Conservation (phyloP, 2,888 invertebrate genomes). For the Drosophila paranaensis region DNA sequence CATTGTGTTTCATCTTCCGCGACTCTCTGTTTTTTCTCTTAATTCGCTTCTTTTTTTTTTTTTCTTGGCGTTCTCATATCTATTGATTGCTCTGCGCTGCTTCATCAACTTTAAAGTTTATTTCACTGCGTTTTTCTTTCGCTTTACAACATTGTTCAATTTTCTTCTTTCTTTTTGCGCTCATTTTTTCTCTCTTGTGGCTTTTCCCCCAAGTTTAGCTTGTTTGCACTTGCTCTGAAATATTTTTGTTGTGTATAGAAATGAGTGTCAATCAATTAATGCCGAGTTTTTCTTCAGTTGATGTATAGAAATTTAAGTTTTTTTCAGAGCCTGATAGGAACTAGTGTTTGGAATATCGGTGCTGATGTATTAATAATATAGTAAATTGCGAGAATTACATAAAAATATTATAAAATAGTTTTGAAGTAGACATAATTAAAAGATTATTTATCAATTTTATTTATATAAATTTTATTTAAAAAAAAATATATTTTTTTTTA, state of each 20-base stretch:
- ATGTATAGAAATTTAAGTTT: background rate
- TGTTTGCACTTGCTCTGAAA: slow-evolving; percentile 24
- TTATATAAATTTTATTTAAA: too few species aligned
- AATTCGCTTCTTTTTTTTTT: slow-evolving; percentile 32
- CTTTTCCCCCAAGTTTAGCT: slow-evolving; percentile 6
- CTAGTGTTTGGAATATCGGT: too few species aligned
- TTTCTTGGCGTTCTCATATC: slow-evolving; percentile 37
- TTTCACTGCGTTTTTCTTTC: slow-evolving; percentile 40
- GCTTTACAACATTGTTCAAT: slow-evolving; percentile 15
- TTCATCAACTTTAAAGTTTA: slow-evolving; percentile 65
- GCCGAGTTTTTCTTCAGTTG: slow-evolving; percentile 4
- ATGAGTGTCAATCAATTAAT: slow-evolving; percentile 26
- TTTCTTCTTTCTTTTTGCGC: background rate
- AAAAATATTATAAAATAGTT: background rate
- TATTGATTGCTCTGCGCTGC: slow-evolving; percentile 50
- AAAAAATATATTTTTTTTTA: too few species aligned
- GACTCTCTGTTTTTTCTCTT: slow-evolving; percentile 4
- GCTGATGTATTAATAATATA: background rate
- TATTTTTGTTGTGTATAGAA: slow-evolving; percentile 20
- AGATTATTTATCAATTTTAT: too few species aligned
- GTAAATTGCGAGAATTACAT: background rate
- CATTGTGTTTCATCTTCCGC: slow-evolving; percentile 41
- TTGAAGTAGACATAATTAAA: background rate
- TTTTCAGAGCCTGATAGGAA: background rate
- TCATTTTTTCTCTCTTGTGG: background rate